Base-by-base conservation (phyloP, 2,797 vertebrate genomes). In the Hypotaenidia okinawae region DNA sequence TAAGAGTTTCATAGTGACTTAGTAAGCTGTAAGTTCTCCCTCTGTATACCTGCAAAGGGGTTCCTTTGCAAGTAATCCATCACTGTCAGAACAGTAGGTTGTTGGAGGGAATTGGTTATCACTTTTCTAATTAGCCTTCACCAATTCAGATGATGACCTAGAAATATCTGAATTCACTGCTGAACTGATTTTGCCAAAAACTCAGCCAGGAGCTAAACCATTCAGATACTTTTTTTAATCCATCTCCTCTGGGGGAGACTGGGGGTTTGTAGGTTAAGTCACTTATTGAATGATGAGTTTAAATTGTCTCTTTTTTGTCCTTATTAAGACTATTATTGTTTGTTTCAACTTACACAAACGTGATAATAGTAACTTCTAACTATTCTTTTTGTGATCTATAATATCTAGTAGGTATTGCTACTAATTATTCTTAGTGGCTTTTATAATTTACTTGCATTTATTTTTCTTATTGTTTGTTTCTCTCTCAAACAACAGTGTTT, bases 241-340 rank as follows among this genome's bases (percentile, higher is more conserved):
- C 49, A 25, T 24, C 24, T 24, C 7, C 13, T 63, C 16, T 41
- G 39, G 7, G 10, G n/a, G 0, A 25, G 45, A 61, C 32, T 67
- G 47, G 39, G 28, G 30, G 13, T 64, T 59, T 18, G 15, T 13
- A 9, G 0, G 0, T 2, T 8, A 75, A 61, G 75, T 58, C 3
- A 33, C 5, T 17, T 79, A 22, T 2, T 58, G 24, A 67, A 47
- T 22, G 15, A 59, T 77, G 10, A 15, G n/a, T 76, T 84, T 74
- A n/a, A 63, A 24, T 30, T 76, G 68, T 63, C 11, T 86, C 3
- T 15, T 79, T 11, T 55, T 61, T 80, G 33, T 70, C 30, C 30
- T 83, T 27, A 23, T 76, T 74, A 62, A 80, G 43, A 39, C 54
- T 67, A 4, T 16, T 70, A 4, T 32, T 76, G 23, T 41, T 85